phyloP scores from a whole-genome alignment of 2,888 invertebrate genomes.

The Melangyna quadrimaculata region DNA sequence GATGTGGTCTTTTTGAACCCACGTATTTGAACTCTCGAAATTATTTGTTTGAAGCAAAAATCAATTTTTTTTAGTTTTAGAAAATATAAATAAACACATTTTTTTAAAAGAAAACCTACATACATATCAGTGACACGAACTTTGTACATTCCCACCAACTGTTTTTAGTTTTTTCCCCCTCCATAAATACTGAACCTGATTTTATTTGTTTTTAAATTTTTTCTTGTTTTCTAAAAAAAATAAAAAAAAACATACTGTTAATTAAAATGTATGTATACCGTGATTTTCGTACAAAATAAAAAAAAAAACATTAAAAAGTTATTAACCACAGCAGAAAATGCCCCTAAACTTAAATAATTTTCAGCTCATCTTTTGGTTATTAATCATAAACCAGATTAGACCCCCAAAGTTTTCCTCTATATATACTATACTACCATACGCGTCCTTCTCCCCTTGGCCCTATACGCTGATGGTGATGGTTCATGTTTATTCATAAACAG shows the following conservation, averaged over 20 bases:
- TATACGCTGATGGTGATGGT: neutral
- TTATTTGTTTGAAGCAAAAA: too few species aligned
- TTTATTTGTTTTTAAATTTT: neutral
- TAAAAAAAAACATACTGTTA: neutral
- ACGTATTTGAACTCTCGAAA: too few species aligned
- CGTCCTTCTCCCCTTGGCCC: neutral
- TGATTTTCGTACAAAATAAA: neutral
- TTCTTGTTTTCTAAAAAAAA: neutral
- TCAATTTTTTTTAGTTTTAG: too few species aligned
- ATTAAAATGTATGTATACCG: neutral
- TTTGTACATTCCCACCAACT: neutral
- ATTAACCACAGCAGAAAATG: neutral
- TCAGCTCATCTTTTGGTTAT: neutral
- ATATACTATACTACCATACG: too few species aligned
- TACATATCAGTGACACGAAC: neutral
- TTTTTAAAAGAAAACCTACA: too few species aligned
- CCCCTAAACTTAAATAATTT: neutral
- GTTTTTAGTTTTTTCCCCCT: neutral
- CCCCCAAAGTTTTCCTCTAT: neutral
- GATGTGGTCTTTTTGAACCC: too few species aligned
- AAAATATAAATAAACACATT: too few species aligned
- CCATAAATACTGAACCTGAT: neutral
- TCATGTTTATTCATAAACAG: neutral
- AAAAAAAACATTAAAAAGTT: neutral
- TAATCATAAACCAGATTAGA: conserved; percentile 2